Conservation (phyloP, 2,113 vertebrate genomes). For the Upupa epops region DNA sequence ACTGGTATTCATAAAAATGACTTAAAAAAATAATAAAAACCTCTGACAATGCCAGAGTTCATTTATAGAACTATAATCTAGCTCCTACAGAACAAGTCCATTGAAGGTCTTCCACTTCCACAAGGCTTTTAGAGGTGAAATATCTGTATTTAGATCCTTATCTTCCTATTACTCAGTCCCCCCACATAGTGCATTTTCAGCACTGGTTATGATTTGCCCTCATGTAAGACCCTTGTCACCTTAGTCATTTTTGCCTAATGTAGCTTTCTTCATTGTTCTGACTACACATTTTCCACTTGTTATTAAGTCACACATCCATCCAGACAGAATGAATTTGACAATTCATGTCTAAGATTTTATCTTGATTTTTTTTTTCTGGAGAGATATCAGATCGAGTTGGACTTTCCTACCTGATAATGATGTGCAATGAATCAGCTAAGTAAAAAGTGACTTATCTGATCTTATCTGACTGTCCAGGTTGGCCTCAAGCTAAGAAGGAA, state of each 20-base stretch:
- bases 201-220: slow-evolving; percentile 51
- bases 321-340: slow-evolving; percentile 65
- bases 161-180: slow-evolving; percentile 37
- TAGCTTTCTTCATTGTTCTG: slow-evolving; percentile 55
- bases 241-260: slow-evolving; percentile 60
- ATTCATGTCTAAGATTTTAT: slow-evolving; percentile 49
- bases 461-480: not conserved
- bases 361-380: slow-evolving; percentile 25
- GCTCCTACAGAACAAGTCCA: slow-evolving; percentile 17
- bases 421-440: slow-evolving; percentile 23
- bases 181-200: slow-evolving; percentile 29
- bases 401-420: slow-evolving; percentile 29
- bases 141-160: slow-evolving; percentile 53
- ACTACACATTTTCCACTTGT: slow-evolving; percentile 45
- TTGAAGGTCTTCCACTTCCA: not conserved
- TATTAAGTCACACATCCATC: slow-evolving; percentile 58
- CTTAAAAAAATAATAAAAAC: not conserved
- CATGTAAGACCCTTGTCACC: slow-evolving; percentile 46
- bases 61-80: slow-evolving; percentile 43
- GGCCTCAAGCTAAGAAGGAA: not conserved
- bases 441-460: slow-evolving; percentile 1
- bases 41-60: not conserved
- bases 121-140: slow-evolving; percentile 13
- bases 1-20: not conserved
- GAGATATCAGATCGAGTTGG: not conserved